Conservation (phyloP, 2,888 invertebrate genomes). For the Pachycephus smyrnensis region DNA sequence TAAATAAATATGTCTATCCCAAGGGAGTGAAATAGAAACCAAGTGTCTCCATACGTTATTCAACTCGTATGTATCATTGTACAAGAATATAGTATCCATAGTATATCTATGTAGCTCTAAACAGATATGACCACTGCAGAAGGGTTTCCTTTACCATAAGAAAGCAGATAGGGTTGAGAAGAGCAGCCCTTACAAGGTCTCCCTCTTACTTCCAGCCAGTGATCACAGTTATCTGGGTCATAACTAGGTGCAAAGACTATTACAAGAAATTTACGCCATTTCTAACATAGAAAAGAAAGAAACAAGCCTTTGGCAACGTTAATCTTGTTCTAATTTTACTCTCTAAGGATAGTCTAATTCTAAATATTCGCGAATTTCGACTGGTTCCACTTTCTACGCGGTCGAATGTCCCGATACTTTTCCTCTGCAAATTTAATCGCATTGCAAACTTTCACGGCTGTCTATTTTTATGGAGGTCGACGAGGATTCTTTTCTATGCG, state of each 20-base stretch:
- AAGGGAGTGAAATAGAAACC: not conserved
- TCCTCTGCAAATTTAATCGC: not conserved
- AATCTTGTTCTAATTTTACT: not conserved
- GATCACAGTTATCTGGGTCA: not conserved
- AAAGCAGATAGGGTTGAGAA: not conserved
- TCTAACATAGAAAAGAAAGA: not conserved
- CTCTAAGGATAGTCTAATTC: not conserved
- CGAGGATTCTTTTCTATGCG: not conserved
- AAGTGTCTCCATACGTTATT: not conserved
- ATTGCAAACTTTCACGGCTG: not conserved
- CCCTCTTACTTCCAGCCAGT: not conserved
- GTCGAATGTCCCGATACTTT: not conserved
- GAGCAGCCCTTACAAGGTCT: not conserved
- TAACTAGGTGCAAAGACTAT: not conserved
- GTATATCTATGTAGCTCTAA: not conserved
- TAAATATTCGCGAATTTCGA: not conserved
- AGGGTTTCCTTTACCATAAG: not conserved
- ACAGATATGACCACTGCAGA: not conserved
- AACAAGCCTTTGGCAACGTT: not conserved
- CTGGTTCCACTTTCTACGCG: not conserved
- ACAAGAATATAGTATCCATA: not conserved
- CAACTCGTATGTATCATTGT: not conserved
- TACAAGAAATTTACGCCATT: not conserved
- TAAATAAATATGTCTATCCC: not conserved
- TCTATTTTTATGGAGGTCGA: not conserved